Conservation (phyloP, 2,888 invertebrate genomes). For the Tachina fera region DNA sequence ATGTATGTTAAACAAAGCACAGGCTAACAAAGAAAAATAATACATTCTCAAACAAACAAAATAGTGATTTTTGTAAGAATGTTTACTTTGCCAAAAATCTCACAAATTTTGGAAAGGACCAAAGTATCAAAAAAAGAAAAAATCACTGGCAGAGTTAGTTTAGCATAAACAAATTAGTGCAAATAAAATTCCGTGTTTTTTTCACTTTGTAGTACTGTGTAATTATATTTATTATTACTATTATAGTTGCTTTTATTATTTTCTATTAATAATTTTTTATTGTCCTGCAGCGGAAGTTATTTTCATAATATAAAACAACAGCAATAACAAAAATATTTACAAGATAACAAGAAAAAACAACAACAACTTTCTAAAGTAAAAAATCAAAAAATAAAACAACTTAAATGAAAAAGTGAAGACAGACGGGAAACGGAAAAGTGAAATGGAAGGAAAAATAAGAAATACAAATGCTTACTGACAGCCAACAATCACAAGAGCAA, state of each 20-base stretch:
- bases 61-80: too few relatives aligned
- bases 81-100: too few relatives aligned
- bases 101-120: too few relatives aligned
- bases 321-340: slow-evolving; percentile 2
- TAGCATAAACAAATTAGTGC: too few relatives aligned
- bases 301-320: slow-evolving; percentile 62
- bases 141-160: too few relatives aligned
- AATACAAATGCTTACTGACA: slow-evolving; percentile 52
- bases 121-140: too few relatives aligned
- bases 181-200: too few relatives aligned
- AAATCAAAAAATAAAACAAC: slow-evolving; percentile 13
- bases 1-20: not conserved
- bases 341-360: not conserved
- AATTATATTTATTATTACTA: slow-evolving; percentile 25
- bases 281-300: slow-evolving; percentile 68
- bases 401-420: slow-evolving; percentile 35
- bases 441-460: slow-evolving; percentile 60
- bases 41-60: too few relatives aligned
- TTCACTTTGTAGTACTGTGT: not conserved
- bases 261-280: slow-evolving; percentile 46
- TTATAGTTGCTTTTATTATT: slow-evolving; percentile 33
- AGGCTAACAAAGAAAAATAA: too few relatives aligned
- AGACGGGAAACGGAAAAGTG: slow-evolving; percentile 69
- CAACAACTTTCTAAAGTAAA: slow-evolving; percentile 19
- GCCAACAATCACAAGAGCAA: slow-evolving; percentile 28